These are phyloP conservation scores for Perccottus glenii DNA, from an alignment of 2,113 vertebrate genomes.

Conservation along the genomic window DNA sequence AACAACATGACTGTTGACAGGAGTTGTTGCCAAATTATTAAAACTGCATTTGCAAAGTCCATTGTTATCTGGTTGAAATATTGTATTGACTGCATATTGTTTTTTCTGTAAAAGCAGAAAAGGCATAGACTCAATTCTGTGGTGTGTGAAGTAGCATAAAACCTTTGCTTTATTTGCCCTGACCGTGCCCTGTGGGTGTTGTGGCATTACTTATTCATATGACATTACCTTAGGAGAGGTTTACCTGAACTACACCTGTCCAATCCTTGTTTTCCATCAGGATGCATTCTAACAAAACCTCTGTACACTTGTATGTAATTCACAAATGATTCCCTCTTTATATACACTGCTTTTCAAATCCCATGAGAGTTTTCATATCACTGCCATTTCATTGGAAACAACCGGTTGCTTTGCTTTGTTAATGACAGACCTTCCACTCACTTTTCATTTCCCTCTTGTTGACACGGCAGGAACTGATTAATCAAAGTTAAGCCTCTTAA, in stretches of 20 bases:
- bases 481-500: slow-evolving; percentile 33
- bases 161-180: slow-evolving; percentile 51
- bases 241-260: slow-evolving; percentile 67
- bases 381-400: neutral
- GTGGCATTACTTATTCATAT: slow-evolving; percentile 66
- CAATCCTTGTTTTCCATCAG: slow-evolving; percentile 54
- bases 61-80: neutral
- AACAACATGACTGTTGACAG: too few relatives aligned
- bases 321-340: too few relatives aligned
- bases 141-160: slow-evolving; percentile 49
- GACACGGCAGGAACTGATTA: slow-evolving; percentile 21
- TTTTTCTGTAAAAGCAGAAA: neutral
- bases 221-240: slow-evolving; percentile 49
- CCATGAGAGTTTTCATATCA: too few relatives aligned
- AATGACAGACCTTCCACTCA: neutral
- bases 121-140: slow-evolving; percentile 32
- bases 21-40: too few relatives aligned
- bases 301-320: slow-evolving; percentile 23
- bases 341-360: neutral
- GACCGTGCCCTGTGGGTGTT: slow-evolving; percentile 42
- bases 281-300: slow-evolving; percentile 43
- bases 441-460: slow-evolving; percentile 8
- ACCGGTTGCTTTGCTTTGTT: neutral
- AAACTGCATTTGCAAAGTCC: neutral
- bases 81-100: neutral